Evolutionary conservation across 2,888 invertebrate species (phyloP).

Genomic region (Synergus gifuensis): DNA sequence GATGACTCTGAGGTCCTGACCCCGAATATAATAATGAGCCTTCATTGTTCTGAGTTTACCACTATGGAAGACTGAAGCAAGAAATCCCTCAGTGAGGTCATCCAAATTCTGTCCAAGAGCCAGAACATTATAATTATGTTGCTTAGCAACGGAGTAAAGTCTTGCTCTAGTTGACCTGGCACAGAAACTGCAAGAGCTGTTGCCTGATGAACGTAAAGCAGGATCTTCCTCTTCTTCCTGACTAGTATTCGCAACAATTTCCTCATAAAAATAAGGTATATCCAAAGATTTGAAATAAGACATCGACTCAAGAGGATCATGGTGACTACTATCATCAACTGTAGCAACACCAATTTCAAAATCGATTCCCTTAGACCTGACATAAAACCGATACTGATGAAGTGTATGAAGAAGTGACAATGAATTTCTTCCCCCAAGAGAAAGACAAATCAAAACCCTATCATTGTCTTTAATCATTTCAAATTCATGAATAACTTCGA

Average conservation of each 20-base stretch:
- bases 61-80: conserved; percentile 89
- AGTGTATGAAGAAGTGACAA: conserved; percentile 90
- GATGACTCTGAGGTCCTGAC: conserved; percentile 89
- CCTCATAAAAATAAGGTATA: conserved; percentile 82
- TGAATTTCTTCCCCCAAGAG: conserved; percentile 86
- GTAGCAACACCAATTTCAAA: conserved; percentile 88
- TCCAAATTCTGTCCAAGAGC: conserved; percentile 93
- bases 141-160: conserved; percentile 86
- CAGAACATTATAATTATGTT: conserved; percentile 91
- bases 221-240: conserved; percentile 78
- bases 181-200: conserved; percentile 83
- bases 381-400: conserved; percentile 90
- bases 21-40: conserved; percentile 89
- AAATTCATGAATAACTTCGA: conserved; percentile 90
- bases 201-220: conserved; percentile 65
- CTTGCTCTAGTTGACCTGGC: conserved; percentile 86
- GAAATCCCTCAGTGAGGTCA: conserved; percentile 89
- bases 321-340: conserved; percentile 84
- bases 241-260: conserved; percentile 83
- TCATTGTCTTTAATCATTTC: conserved; percentile 92
- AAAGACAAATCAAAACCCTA: conserved; percentile 90
- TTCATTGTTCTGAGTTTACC: conserved; percentile 89
- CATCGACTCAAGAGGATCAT: conserved; percentile 82
- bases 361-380: conserved; percentile 85
- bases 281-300: conserved; percentile 81